Conservation (phyloP, 2,113 vertebrate species). For the Nipponia nippon region DNA sequence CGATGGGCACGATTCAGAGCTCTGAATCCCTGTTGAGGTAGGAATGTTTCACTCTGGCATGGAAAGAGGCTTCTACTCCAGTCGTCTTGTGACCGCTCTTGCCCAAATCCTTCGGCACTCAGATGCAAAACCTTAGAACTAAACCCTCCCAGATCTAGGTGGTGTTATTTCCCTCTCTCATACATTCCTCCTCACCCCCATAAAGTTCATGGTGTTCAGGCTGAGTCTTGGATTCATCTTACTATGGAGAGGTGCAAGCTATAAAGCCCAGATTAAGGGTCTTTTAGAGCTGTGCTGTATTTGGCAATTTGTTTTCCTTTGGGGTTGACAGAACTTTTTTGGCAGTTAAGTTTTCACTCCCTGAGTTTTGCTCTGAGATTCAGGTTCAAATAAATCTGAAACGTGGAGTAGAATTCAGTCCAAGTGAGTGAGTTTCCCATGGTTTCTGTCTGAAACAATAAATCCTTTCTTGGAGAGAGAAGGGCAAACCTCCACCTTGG, state of each 20-base stretch:
- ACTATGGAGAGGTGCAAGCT: not conserved
- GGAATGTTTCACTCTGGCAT: not conserved
- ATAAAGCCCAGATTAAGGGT: slow-evolving; percentile 12
- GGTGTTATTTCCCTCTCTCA: not conserved
- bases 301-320: slow-evolving; percentile 21
- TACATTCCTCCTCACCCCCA: fast-evolving
- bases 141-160: not conserved
- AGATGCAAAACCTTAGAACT: not conserved
- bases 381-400: slow-evolving; percentile 28
- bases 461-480: not conserved
- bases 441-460: slow-evolving; percentile 37
- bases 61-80: not conserved
- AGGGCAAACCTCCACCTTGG: not conserved
- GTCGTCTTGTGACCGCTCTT: not conserved
- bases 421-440: slow-evolving; percentile 45
- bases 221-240: not conserved
- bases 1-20: not conserved
- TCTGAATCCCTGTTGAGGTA: not conserved
- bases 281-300: not conserved
- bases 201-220: not conserved
- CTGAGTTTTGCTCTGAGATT: slow-evolving; percentile 8
- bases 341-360: slow-evolving; percentile 13
- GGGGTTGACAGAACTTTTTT: not conserved
- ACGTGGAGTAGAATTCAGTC: not conserved
- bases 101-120: not conserved